Evolutionary conservation across 1,140 invertebrate genomes (phyloP).

Genomic region (Drosophila guanche): DNA sequence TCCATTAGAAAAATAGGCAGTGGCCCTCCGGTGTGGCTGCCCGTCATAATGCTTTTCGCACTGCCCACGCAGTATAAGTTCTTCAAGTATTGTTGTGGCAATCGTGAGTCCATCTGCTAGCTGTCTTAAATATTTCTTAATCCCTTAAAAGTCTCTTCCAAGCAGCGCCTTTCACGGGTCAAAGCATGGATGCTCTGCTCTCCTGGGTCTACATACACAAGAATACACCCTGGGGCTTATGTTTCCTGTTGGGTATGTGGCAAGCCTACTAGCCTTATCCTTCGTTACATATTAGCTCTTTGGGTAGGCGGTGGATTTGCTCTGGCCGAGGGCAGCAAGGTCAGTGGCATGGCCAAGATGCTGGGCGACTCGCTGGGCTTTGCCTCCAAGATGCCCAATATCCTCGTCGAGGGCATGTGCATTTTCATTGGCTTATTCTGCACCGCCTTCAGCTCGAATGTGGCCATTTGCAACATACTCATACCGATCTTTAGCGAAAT

Average conservation of each 20-base stretch:
- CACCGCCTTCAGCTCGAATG: slow-evolving; percentile 92
- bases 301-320: slow-evolving; percentile 91
- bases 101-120: slow-evolving; percentile 10
- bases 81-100: slow-evolving; percentile 65
- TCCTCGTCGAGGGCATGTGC: slow-evolving; percentile 85
- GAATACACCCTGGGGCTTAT: slow-evolving; percentile 53
- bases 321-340: slow-evolving; percentile 91
- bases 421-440: slow-evolving; percentile 84
- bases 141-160: not conserved
- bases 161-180: slow-evolving; percentile 51
- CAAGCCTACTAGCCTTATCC: not conserved
- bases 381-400: slow-evolving; percentile 83
- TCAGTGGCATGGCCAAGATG: slow-evolving; percentile 89
- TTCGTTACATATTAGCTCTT: slow-evolving; percentile 2
- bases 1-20: slow-evolving; percentile 87
- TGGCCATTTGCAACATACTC: slow-evolving; percentile 91
- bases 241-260: slow-evolving; percentile 54
- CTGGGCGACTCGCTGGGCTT: slow-evolving; percentile 87
- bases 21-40: slow-evolving; percentile 90
- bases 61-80: slow-evolving; percentile 88
- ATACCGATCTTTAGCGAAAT: slow-evolving; percentile 91
- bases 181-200: slow-evolving; percentile 49
- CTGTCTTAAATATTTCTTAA: too few relatives aligned
- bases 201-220: slow-evolving; percentile 58
- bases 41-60: slow-evolving; percentile 90